phyloP scores from a whole-genome alignment of 2,113 vertebrate genomes.

The Notarius quadriscutis region DNA sequence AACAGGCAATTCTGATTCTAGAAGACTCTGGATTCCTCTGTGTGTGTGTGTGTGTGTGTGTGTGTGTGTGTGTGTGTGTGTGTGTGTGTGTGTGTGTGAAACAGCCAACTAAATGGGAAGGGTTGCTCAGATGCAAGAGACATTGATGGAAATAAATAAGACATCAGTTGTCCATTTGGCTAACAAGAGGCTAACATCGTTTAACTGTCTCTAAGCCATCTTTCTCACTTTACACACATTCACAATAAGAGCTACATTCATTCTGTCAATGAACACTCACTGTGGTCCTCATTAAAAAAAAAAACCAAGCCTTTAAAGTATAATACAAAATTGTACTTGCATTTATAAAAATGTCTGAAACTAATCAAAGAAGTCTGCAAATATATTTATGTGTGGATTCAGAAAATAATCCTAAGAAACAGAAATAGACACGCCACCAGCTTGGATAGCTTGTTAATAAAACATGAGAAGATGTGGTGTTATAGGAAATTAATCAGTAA shows the following conservation, averaged over 20 bases:
- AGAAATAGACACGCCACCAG: not conserved
- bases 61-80: not conserved
- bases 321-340: not conserved
- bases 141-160: constrained; percentile 12
- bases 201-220: not conserved
- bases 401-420: not conserved
- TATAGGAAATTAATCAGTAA: not conserved
- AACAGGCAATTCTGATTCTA: not conserved
- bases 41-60: not conserved
- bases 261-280: not conserved
- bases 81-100: not conserved
- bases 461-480: not conserved
- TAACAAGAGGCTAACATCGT: not conserved
- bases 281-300: not conserved
- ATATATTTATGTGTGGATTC: not conserved
- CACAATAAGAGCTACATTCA: not conserved
- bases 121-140: not conserved
- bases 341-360: not conserved
- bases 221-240: not conserved
- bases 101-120: not conserved
- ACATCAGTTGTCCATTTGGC: constrained; percentile 20
- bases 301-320: not conserved
- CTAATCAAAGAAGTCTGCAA: not conserved
- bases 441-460: not conserved
- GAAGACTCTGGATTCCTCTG: not conserved